Evolutionary conservation across 2,797 vertebrate genomes (phyloP), one percentile per base, ranked within the genome.

Genomic region (Sciurus carolinensis): DNA sequence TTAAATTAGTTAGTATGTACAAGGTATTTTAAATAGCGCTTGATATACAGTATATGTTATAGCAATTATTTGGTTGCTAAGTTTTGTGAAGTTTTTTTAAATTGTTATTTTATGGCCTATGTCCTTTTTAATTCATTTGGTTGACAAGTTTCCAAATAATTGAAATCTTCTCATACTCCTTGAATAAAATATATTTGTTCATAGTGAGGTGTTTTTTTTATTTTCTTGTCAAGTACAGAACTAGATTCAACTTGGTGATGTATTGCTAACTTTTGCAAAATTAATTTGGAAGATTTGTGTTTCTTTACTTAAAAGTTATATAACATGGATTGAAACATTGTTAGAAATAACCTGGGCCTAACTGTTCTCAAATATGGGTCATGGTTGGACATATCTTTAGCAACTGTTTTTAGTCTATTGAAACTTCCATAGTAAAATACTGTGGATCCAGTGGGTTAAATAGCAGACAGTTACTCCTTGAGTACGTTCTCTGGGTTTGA

Each of bases 251-350:
- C 73, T 81, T 95, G 71, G n/a, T n/a, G 42, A 66, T 39, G 69
- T 75, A 84, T 84, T 92, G 57, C 69, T 73, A 36, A 36, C n/a
- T 95, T 57, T 33, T 54, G 75, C 28, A 79, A 86, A 91, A 80
- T 47, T 36, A 91, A 67, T 81, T 81, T 33, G 30, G 30, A 64
- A 66, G 57, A 17, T 6, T 90, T 91, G 12, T 24, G 7, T 54
- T 82, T 15, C 13, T 66, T 11, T 95, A 85, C 42, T 54, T 0
- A n/a, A 15, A 73, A 57, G 80, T 77, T 57, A 22, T n/a, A 42
- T 79, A 64, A 76, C 50, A 20, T 18, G 24, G 17, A 66, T 80
- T 80, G 17, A 71, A 91, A 22, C 0, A 33, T 64, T 77, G n/a
- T 59, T 91, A 73, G 14, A 77, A 64, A 12, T 80, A 66, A 50